These are phyloP conservation scores for Cyaniris semiargus DNA, from an alignment of 2,888 invertebrate species.

Conservation along the genomic window DNA sequence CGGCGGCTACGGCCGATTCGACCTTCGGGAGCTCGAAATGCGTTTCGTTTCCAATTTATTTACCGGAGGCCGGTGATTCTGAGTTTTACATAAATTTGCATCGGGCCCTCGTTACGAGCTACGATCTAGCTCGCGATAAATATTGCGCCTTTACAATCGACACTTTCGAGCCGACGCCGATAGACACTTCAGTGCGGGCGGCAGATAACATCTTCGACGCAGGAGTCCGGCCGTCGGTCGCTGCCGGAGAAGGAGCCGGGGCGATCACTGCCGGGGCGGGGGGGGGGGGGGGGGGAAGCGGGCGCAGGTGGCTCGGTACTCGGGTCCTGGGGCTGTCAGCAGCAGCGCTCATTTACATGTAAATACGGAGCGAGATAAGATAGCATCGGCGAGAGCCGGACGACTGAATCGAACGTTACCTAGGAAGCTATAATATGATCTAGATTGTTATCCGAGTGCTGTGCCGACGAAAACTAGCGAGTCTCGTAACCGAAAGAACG, in stretches of 20 bases:
- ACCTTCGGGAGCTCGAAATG: background rate
- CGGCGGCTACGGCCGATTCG: background rate
- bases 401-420: constrained; percentile 37
- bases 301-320: constrained; percentile 14
- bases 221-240: background rate
- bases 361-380: constrained; percentile 45
- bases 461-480: background rate
- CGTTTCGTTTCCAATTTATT: background rate
- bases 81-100: constrained; percentile 2
- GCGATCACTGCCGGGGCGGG: background rate
- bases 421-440: constrained; percentile 13
- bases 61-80: background rate
- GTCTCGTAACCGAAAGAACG: background rate
- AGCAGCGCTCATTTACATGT: constrained; percentile 44
- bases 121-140: constrained; percentile 1
- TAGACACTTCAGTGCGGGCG: background rate
- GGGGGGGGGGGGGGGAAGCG: background rate
- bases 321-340: constrained; percentile 21
- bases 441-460: constrained; percentile 5
- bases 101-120: background rate
- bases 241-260: background rate
- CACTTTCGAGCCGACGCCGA: background rate
- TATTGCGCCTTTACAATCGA: constrained; percentile 14
- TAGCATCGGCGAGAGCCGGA: constrained; percentile 41
- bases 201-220: constrained; percentile 2